These are phyloP conservation scores for Cybosia mesomella DNA, from an alignment of 2,888 invertebrate species.

Conservation along the genomic window DNA sequence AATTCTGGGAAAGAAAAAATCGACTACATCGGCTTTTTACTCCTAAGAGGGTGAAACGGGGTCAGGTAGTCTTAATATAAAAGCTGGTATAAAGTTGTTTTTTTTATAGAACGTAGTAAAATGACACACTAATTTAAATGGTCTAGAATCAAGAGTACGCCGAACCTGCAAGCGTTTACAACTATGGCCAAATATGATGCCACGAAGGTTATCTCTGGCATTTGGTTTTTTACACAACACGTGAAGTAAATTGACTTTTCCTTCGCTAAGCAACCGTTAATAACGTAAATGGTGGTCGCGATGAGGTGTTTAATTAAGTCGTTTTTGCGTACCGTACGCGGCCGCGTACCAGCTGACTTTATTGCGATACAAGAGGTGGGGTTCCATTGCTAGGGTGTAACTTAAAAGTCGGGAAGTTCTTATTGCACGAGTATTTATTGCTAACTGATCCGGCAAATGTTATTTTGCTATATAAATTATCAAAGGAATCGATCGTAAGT, in stretches of 20 bases:
- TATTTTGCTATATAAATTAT: too few relatives aligned
- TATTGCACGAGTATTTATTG: neutral
- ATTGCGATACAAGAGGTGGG: conserved; percentile 29
- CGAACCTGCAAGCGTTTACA: neutral
- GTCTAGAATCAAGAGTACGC: conserved; percentile 1
- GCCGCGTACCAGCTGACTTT: conserved; percentile 36
- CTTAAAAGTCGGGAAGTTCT: neutral
- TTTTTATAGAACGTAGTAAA: too few relatives aligned
- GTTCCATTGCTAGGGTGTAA: conserved; percentile 37
- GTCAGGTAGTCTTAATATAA: too few relatives aligned
- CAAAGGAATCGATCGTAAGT: too few relatives aligned
- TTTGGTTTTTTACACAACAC: neutral
- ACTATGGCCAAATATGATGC: neutral
- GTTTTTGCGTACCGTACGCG: conserved; percentile 52
- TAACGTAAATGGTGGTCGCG: conserved; percentile 45
- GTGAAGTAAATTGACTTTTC: conserved; percentile 15
- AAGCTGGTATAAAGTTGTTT: too few relatives aligned
- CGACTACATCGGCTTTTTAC: neutral
- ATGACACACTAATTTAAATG: too few relatives aligned
- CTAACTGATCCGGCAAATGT: too few relatives aligned
- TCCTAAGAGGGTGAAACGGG: too few relatives aligned
- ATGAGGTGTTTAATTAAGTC: conserved; percentile 55
- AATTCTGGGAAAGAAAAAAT: neutral
- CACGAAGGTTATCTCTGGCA: neutral
- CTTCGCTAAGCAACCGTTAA: conserved; percentile 29